Evolutionary conservation across 2,888 invertebrate species (phyloP).

Genomic region (Eilema griseolum): DNA sequence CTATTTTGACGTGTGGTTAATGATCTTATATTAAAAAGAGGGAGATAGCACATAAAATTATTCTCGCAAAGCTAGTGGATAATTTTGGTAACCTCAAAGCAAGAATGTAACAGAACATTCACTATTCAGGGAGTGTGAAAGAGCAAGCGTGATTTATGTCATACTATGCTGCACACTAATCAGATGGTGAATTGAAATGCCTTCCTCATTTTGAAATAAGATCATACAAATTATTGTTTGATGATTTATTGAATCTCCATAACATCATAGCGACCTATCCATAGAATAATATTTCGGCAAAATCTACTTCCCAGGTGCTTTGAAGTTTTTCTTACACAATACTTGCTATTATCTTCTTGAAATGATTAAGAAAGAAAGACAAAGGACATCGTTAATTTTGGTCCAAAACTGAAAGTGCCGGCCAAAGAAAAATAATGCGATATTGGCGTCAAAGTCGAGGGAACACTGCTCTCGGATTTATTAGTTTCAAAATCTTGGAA

Average conservation of each 20-base stretch:
- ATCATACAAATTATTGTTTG: conserved; percentile 40
- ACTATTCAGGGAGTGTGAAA: background rate
- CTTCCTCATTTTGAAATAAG: background rate
- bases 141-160: background rate
- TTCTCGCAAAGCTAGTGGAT: background rate
- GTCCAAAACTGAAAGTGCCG: no score
- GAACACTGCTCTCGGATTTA: no score
- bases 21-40: background rate
- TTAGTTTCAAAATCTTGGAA: no score
- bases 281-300: no score
- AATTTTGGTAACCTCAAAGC: background rate
- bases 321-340: no score
- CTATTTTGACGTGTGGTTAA: conserved; percentile 52
- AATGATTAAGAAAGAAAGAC: no score
- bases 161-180: background rate
- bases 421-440: no score
- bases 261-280: conserved; percentile 9
- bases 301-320: no score
- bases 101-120: background rate
- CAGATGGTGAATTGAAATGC: background rate
- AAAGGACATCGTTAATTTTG: no score
- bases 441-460: no score
- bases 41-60: background rate
- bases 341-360: no score
- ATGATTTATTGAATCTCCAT: conserved; percentile 54